Base-by-base conservation (phyloP, 2,888 invertebrate species). In the Drosophila histrio region DNA sequence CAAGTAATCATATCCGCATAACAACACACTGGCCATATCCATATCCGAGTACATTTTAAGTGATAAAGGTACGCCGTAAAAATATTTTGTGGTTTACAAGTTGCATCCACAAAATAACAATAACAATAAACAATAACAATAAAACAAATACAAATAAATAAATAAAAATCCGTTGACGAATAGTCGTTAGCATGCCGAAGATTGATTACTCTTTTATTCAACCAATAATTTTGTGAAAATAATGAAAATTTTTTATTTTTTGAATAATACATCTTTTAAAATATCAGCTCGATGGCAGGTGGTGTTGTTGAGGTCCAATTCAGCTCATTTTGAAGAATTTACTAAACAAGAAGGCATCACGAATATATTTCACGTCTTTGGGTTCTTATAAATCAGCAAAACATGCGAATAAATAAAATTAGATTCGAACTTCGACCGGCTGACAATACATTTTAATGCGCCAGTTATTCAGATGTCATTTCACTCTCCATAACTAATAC, bases 391-490 rank as follows among this genome's bases (percentile, higher is more conserved):
- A 87, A 90, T 89, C 86, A 86, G 86, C 88, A 90, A 89, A 86
- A 86, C 87, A 90, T 90, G 90, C 85, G 85, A 89, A 90, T 90
- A 90, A 89, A 90, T 89, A 89, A 89, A 87, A 88, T 83, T 89
- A 77, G 85, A 88, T 88, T 85, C 82, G 78, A 89, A 88, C 77
- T 75, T 79, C 74, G 78, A 77, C 77, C 72, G 77, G 79, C 80
- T 75, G 74, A 82, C 79, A 89, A 89, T 89, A 89, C 88, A 89
- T 89, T 82, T 85, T 80, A 85, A 78, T 80, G 80, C 75, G n/a
- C n/a, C n/a, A n/a, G n/a, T n/a, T n/a, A n/a, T n/a, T n/a, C n/a
- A n/a, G n/a, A n/a, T n/a, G n/a, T n/a, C n/a, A n/a, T n/a, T n/a
- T n/a, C n/a, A n/a, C n/a, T n/a, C n/a, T n/a, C n/a, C 52, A 50